Evolutionary conservation across 1,140 invertebrate genomes (phyloP), one percentile per base, ranked within the genome.

Genomic region (Frieseomelitta varia): DNA sequence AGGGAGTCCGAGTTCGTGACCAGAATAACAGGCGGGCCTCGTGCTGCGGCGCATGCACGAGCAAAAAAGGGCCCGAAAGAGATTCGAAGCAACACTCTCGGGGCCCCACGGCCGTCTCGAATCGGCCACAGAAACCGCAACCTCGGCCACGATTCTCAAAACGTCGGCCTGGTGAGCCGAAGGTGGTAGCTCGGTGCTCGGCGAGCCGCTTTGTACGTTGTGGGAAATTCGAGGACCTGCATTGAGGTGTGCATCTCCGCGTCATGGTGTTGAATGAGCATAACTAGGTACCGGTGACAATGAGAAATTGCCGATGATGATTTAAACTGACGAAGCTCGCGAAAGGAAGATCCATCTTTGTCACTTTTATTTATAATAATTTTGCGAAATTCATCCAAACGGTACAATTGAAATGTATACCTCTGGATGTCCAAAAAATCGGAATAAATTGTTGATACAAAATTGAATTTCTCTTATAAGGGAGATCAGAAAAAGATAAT

Each of bases 11-110:
- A 81, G 87, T 88, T 88, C 87, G 87, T 88, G 87, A 88, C 77
- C 87, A 81, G 86, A 88, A 88, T 88, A 88, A 88, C 82, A 78
- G 58, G 63, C 61, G n/a, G 75, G 77, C 30, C 80, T 87, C 86
- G 86, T 87, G 84, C 61, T 53, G 12, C n/a, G 81, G 73, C 56
- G 47, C 39, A 67, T 68, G 72, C 63, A 78, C 34, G 86, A 88
- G 82, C 87, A 88, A 88, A 88, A 88, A 78, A 77, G 56, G 56
- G 56, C 68, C 68, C 65, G 58, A 88, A 84, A 84, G 65, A 86
- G 87, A 88, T 85, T 85, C 82, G 82, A 85, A 47, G 73, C 87
- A 85, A 85, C 87, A 88, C 86, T 83, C 74, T 21, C 67, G 65
- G 63, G 39, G 39, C 39, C 39, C 39, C 6, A n/a, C 39, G 39